Base-by-base conservation (phyloP, 2,888 invertebrate genomes). In the Hirtodrosophila confusa region DNA sequence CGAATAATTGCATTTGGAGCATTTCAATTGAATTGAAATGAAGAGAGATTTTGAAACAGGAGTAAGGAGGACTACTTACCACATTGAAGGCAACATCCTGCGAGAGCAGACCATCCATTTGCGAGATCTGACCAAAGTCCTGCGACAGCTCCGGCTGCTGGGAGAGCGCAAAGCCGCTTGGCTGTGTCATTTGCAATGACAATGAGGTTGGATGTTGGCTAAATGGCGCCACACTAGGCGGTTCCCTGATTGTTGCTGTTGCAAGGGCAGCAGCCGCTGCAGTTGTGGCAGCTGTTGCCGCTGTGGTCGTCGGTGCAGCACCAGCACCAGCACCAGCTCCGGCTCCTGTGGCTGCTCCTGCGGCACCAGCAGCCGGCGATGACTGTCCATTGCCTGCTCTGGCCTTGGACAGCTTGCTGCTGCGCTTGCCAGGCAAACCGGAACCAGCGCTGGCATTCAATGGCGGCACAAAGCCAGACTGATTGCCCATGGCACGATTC, bases 71-170 rank as follows among this genome's bases (percentile, higher is more conserved):
- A 5, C 6, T 6, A 80, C 89, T 86, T 67, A 91, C 91, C 76
- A 86, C 80, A 58, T 85, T 88, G 45, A 90, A 90, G 61, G 82
- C 64, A 29, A 88, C 90, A 75, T 97, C 98, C 93, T 98, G 98
- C 49, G 98, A 98, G 87, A 98, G 93, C 88, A 98, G 94, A 57
- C 97, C 97, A 91, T 98, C 98, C 93, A 97, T 97, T 93, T 98
- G 98, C 51, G 98, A 98, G 62, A 91, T 91, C 68, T 90, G 90
- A 3, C 91, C 91, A 79, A 90, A 92, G 72, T 92, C 92, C 71
- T 91, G 92, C 24, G 91, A 92, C 10, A 92, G 64, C 49, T 86
- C 92, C 5, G 90, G 90, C 88, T 96, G 96, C 10, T 94, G 95
- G 40, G 94, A 94, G 11, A 95, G 91, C 64, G 94, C 94, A 78